These are phyloP conservation scores for Eupsilia transversa DNA, from an alignment of 2,888 invertebrate species.

Conservation along the genomic window DNA sequence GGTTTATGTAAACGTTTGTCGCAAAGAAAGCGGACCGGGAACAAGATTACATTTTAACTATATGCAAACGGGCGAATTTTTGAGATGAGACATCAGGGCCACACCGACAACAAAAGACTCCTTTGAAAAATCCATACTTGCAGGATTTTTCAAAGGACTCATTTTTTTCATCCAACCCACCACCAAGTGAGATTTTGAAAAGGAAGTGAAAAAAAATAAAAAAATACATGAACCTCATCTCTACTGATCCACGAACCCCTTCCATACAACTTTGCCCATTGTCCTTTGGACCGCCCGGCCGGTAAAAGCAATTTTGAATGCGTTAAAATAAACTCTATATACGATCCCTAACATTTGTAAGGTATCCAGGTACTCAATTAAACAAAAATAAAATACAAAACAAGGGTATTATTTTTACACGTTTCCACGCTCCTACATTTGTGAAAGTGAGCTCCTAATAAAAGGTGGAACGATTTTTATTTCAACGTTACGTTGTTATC, in stretches of 20 bases:
- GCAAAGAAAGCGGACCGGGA: background rate
- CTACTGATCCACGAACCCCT: background rate
- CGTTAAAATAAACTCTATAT: conserved; percentile 17
- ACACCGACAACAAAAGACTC: too few relatives aligned
- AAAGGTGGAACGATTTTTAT: conserved; percentile 53
- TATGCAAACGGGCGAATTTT: background rate
- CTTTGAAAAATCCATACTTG: too few relatives aligned
- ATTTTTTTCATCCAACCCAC: too few relatives aligned
- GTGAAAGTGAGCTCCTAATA: conserved; percentile 32
- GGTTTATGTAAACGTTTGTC: conserved; percentile 1
- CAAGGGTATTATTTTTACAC: conserved; percentile 42
- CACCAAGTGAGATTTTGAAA: too few relatives aligned
- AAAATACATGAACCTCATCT: background rate
- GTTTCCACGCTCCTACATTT: conserved; percentile 34
- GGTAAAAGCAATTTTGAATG: background rate
- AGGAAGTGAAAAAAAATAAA: too few relatives aligned
- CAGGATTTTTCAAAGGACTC: too few relatives aligned
- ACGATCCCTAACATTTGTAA: conserved; percentile 28
- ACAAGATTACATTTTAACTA: background rate
- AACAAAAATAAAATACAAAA: conserved; percentile 49
- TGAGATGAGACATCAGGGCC: background rate
- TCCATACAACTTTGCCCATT: background rate
- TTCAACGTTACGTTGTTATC: conserved; percentile 39
- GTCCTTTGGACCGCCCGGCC: background rate
- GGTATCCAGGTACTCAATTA: conserved; percentile 26